phyloP scores from a whole-genome alignment of 2,888 invertebrate species.

The Sinhomidia bicolor region DNA sequence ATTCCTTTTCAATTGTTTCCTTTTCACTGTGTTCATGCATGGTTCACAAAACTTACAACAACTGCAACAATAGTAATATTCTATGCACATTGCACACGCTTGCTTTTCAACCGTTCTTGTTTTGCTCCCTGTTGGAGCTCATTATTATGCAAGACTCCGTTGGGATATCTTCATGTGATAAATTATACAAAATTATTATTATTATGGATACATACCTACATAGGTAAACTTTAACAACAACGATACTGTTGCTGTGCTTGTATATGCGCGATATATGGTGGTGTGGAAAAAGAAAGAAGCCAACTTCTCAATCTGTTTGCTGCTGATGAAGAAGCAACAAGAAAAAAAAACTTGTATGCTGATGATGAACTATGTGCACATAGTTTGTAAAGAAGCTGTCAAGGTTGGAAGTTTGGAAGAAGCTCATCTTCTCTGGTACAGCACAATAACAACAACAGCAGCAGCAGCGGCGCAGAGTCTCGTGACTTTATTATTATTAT shows the following conservation, averaged over 20 bases:
- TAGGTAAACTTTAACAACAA: neutral
- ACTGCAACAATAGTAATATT: neutral
- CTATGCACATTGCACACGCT: neutral
- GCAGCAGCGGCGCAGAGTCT: no score
- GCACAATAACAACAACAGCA: neutral
- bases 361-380: conserved; percentile 16
- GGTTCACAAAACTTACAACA: no score
- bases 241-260: neutral
- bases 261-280: neutral
- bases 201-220: neutral
- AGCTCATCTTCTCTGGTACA: neutral
- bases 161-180: conserved; percentile 59
- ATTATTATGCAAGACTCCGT: conserved; percentile 62
- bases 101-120: conserved; percentile 9
- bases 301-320: neutral
- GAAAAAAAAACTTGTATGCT: conserved; percentile 1
- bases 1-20: conserved; percentile 55
- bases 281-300: conserved; percentile 2
- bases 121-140: conserved; percentile 55
- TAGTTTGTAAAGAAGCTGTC: conserved; percentile 41
- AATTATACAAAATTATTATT: conserved; percentile 46
- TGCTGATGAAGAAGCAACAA: conserved; percentile 26
- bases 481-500: neutral
- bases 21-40: conserved; percentile 45
- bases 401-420: conserved; percentile 39